Evolutionary conservation across 1,140 invertebrate genomes (phyloP).

Genomic region (Papilio helenus): DNA sequence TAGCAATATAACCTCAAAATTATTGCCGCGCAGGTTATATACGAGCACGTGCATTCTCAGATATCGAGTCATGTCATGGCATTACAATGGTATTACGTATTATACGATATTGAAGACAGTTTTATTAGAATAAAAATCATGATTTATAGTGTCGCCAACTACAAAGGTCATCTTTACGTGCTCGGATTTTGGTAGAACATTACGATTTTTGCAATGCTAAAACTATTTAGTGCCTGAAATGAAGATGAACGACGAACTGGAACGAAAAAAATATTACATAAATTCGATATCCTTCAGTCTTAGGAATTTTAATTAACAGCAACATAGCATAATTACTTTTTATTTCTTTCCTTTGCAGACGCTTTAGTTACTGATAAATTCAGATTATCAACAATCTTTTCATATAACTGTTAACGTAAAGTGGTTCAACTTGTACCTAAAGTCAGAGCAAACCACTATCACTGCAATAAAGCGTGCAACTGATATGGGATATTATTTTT

Average conservation of each 20-base stretch:
- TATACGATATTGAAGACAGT: neutral
- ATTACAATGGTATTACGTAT: slow-evolving; percentile 11
- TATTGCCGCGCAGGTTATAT: neutral
- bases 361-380: neutral
- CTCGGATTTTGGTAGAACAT: neutral
- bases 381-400: neutral
- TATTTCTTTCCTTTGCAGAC: neutral
- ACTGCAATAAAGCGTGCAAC: neutral
- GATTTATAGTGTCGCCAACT: neutral
- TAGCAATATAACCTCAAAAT: slow-evolving; percentile 16
- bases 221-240: too few species aligned
- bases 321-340: neutral
- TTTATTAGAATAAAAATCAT: neutral
- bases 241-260: too few species aligned
- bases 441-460: neutral
- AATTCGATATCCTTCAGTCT: too few species aligned
- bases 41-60: neutral
- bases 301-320: neutral
- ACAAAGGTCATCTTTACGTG: neutral
- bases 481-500: neutral
- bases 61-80: neutral
- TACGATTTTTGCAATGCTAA: too few species aligned
- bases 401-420: neutral
- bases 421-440: neutral
- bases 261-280: too few species aligned